Percentiles rank a stretch among this genome's conserved stretches.
Conservation (phyloP, 2,113 vertebrate genomes). For the Hydrochoerus hydrochaeris region DNA sequence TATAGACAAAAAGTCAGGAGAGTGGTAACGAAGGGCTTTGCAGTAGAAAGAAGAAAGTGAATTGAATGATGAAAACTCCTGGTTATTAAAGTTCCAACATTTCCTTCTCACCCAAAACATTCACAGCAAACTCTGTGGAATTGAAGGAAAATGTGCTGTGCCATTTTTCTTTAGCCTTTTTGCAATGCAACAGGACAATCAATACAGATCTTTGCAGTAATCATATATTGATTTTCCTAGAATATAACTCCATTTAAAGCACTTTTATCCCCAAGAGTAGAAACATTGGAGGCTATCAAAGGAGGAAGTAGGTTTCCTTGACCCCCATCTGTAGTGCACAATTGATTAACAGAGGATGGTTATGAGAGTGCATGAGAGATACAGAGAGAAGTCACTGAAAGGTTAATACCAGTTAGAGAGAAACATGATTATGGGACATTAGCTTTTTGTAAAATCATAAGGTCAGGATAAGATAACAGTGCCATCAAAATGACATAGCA, state of each 20-base stretch:
- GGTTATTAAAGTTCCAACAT: constrained; percentile 81
- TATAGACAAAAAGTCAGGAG: background rate
- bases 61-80: constrained; percentile 82
- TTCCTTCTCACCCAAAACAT: constrained; percentile 79
- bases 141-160: constrained; percentile 80
- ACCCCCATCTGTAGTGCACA: constrained; percentile 95
- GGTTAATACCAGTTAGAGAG: constrained; percentile 91
- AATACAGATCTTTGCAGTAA: constrained; percentile 95
- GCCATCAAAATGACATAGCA: constrained; percentile 88
- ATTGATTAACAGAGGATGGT: constrained; percentile 95
- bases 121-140: constrained; percentile 79
- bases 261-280: constrained; percentile 92
- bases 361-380: constrained; percentile 82
- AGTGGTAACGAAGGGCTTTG: constrained; percentile 51
- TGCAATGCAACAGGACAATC: constrained; percentile 92
- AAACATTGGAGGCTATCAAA: constrained; percentile 91
- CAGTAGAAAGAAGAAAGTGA: constrained; percentile 18
- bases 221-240: constrained; percentile 97
- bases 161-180: constrained; percentile 90
- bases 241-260: constrained; percentile 97
- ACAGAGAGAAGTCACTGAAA: constrained; percentile 89
- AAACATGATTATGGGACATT: constrained; percentile 93
- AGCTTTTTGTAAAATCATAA: constrained; percentile 92
- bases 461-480: constrained; percentile 92
- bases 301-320: constrained; percentile 92